Evolutionary conservation across 2,888 invertebrate genomes (phyloP).

Genomic region (Folsomia candida): DNA sequence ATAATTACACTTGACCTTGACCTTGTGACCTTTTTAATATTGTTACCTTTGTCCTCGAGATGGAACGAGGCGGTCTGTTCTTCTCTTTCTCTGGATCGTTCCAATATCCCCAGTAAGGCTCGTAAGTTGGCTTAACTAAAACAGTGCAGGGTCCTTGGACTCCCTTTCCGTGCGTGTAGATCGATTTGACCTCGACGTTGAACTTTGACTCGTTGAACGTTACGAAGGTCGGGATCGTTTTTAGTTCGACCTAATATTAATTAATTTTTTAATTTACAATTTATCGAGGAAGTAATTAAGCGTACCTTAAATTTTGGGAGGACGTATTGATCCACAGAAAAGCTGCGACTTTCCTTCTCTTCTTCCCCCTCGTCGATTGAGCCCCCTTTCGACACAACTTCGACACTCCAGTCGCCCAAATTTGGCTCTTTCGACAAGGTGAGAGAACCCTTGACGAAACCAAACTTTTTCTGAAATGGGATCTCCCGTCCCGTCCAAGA

Average conservation of each 20-base stretch:
- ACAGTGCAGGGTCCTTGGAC: slow-evolving; percentile 24
- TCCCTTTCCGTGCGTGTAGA: slow-evolving; percentile 58
- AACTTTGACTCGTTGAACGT: slow-evolving; percentile 76
- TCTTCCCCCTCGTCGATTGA: slow-evolving; percentile 62
- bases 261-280: background rate
- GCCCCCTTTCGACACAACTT: slow-evolving; percentile 56
- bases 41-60: too few relatives aligned
- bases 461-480: slow-evolving; percentile 47
- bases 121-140: background rate
- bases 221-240: slow-evolving; percentile 63
- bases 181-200: slow-evolving; percentile 73
- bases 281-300: slow-evolving; percentile 64
- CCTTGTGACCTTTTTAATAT: too few relatives aligned
- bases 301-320: slow-evolving; percentile 86
- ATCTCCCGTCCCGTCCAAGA: slow-evolving; percentile 69
- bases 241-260: slow-evolving; percentile 5
- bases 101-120: too few relatives aligned
- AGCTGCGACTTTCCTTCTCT: slow-evolving; percentile 59
- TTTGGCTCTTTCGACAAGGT: slow-evolving; percentile 76
- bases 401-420: slow-evolving; percentile 86
- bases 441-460: slow-evolving; percentile 58
- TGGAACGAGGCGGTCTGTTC: too few relatives aligned
- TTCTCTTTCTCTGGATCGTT: too few relatives aligned
- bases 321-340: slow-evolving; percentile 85
- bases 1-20: too few relatives aligned